Evolutionary conservation across 1,140 invertebrate genomes (phyloP).

Genomic region (Odontomachus brunneus): DNA sequence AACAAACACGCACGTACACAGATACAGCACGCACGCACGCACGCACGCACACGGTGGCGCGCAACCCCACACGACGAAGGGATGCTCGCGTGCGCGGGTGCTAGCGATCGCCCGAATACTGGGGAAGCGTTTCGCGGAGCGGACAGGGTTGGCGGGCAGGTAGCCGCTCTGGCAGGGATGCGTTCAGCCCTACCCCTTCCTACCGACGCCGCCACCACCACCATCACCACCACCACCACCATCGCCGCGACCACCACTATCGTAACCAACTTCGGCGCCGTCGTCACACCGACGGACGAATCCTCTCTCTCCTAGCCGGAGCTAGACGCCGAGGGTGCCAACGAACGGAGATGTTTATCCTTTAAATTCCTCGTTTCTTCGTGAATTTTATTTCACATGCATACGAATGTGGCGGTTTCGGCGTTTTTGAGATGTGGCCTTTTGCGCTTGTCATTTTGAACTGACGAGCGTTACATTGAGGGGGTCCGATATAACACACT

Average conservation of each 20-base stretch:
- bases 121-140: slow-evolving; percentile 74
- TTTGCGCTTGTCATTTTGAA: no score
- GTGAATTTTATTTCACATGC: neutral
- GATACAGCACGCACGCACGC: neutral
- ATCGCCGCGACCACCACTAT: slow-evolving; percentile 49
- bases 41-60: slow-evolving; percentile 4
- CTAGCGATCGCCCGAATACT: slow-evolving; percentile 79
- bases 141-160: slow-evolving; percentile 77
- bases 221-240: slow-evolving; percentile 55
- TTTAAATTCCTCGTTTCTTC: slow-evolving; percentile 19
- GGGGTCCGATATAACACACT: no score
- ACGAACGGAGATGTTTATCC: slow-evolving; percentile 55
- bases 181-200: slow-evolving; percentile 74
- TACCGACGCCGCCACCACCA: slow-evolving; percentile 55
- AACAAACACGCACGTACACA: neutral
- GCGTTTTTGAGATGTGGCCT: neutral
- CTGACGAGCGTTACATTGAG: no score
- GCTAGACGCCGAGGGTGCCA: slow-evolving; percentile 40
- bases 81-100: slow-evolving; percentile 69
- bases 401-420: slow-evolving; percentile 8
- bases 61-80: slow-evolving; percentile 56
- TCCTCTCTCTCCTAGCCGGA: slow-evolving; percentile 39
- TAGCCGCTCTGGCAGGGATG: slow-evolving; percentile 77
- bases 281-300: slow-evolving; percentile 7
- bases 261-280: neutral